phyloP scores from a whole-genome alignment of 2,888 invertebrate species.

The Agrenia bidenticulata region DNA sequence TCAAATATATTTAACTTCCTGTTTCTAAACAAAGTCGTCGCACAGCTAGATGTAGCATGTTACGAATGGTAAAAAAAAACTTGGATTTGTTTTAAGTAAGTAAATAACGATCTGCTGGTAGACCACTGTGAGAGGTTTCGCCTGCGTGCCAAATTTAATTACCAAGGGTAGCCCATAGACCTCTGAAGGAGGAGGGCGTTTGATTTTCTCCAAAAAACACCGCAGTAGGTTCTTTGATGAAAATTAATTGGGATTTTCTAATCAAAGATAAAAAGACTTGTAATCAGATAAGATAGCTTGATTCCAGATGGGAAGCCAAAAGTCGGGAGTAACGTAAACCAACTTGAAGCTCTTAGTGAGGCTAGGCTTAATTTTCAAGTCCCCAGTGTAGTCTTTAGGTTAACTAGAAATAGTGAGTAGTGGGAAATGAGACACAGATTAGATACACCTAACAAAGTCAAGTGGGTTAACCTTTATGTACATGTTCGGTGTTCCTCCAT shows the following conservation, averaged over 20 bases:
- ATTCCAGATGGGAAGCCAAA: background rate
- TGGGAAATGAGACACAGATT: constrained; percentile 17
- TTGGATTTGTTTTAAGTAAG: background rate
- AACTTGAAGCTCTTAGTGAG: background rate
- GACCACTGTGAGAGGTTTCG: constrained; percentile 3
- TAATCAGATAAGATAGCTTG: background rate
- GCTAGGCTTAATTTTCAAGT: constrained; percentile 7
- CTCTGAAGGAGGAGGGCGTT: constrained; percentile 5
- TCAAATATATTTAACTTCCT: too few species aligned
- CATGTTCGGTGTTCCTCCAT: background rate
- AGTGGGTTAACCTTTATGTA: constrained; percentile 14
- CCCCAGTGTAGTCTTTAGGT: constrained; percentile 15
- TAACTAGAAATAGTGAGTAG: constrained; percentile 17
- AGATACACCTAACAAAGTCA: constrained; percentile 12
- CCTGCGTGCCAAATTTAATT: constrained; percentile 24
- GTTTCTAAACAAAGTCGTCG: too few species aligned
- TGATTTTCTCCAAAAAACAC: constrained; percentile 11
- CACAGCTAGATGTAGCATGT: too few species aligned
- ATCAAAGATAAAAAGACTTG: constrained; percentile 17
- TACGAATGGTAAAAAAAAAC: too few species aligned
- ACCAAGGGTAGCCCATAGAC: background rate
- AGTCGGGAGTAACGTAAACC: background rate
- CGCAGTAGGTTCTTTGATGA: constrained; percentile 32
- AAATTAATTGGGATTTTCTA: constrained; percentile 46
- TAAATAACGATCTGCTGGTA: constrained; percentile 9